A percentile compares a stretch with the other conserved stretches of the same genome.
phyloP scores from a whole-genome alignment of 1,140 invertebrate genomes.

The Aphaenogaster rudis region DNA sequence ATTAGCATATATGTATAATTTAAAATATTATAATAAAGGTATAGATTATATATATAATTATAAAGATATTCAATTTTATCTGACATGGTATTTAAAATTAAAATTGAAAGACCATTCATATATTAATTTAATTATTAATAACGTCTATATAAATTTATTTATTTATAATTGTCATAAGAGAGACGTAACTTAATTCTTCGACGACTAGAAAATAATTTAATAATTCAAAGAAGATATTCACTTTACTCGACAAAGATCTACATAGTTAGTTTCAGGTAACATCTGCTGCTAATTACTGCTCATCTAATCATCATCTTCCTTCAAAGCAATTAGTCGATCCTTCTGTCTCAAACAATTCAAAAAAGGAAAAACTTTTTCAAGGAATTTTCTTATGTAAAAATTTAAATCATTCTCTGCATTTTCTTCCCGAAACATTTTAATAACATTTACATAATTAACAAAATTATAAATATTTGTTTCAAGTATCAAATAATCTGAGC shows the following conservation, averaged over 20 bases:
- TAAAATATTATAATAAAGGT: neutral
- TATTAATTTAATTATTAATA: conserved; percentile 15
- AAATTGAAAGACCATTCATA: neutral
- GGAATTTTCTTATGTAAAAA: neutral
- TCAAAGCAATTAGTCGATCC: conserved; percentile 59
- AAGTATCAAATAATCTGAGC: neutral
- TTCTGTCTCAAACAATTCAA: neutral
- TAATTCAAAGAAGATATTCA: conserved; percentile 35
- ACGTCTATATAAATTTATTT: neutral
- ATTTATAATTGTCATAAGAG: neutral
- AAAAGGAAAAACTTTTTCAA: neutral
- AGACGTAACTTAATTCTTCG: neutral
- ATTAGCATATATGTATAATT: neutral
- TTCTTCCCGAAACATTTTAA: neutral
- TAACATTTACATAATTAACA: neutral
- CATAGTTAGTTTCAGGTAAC: conserved; percentile 55
- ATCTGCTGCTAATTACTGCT: conserved; percentile 69
- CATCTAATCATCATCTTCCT: conserved; percentile 71
- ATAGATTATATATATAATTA: neutral
- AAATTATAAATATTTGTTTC: neutral
- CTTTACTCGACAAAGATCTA: conserved; percentile 21
- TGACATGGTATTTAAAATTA: neutral
- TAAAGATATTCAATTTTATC: neutral
- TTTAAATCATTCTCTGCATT: neutral
- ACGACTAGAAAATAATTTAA: conserved; percentile 20